Conservation (phyloP, 2,113 vertebrate species). For the Origma solitaria region DNA sequence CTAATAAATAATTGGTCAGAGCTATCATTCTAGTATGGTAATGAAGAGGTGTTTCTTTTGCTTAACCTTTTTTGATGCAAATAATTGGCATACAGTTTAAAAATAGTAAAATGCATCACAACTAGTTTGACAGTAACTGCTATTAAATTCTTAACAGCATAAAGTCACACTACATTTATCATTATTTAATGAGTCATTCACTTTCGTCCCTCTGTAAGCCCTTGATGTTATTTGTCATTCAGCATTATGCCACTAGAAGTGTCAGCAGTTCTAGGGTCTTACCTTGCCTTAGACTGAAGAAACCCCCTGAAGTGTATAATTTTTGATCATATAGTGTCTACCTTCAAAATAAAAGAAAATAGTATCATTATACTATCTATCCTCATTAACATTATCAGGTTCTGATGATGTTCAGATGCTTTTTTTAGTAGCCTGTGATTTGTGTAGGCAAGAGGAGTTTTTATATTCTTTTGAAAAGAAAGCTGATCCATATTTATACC, state of each 20-base stretch:
- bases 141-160: slow-evolving; percentile 38
- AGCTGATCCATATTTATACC: slow-evolving; percentile 73
- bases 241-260: slow-evolving; percentile 63
- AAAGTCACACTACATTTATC: slow-evolving; percentile 62
- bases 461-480: slow-evolving; percentile 67
- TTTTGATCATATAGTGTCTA: slow-evolving; percentile 55
- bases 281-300: neutral
- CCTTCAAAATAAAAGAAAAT: slow-evolving; percentile 25
- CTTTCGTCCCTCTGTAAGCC: slow-evolving; percentile 48
- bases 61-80: slow-evolving; percentile 34
- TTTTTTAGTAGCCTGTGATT: slow-evolving; percentile 64
- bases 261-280: slow-evolving; percentile 63
- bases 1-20: slow-evolving; percentile 30
- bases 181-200: slow-evolving; percentile 67
- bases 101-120: slow-evolving; percentile 47
- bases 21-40: slow-evolving; percentile 32
- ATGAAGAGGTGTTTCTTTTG: neutral
- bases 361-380: slow-evolving; percentile 41
- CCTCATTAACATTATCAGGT: slow-evolving; percentile 57
- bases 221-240: slow-evolving; percentile 68
- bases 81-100: slow-evolving; percentile 43
- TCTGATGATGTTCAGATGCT: slow-evolving; percentile 52
- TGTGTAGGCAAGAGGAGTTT: slow-evolving; percentile 61
- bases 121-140: slow-evolving; percentile 14
- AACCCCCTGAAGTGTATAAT: slow-evolving; percentile 44